phyloP scores from a whole-genome alignment of 2,797 vertebrate genomes.

The Loris lydekkerianus region DNA sequence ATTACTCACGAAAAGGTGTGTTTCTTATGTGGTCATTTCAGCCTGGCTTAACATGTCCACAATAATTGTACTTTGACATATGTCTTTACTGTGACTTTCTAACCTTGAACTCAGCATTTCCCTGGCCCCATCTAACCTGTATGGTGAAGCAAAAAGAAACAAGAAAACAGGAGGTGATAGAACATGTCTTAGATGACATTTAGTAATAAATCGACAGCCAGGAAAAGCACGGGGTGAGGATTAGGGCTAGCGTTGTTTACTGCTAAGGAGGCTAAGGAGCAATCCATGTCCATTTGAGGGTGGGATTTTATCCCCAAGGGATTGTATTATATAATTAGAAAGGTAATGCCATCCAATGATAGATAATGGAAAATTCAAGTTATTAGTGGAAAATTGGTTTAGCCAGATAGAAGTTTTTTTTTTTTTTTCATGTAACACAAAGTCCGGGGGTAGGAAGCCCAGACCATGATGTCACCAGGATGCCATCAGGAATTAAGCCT shows the following conservation, averaged over 20 bases:
- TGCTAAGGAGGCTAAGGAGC: neutral
- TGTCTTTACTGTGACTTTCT: neutral
- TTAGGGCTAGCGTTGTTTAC: neutral
- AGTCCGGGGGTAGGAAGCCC: neutral
- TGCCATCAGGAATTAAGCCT: neutral
- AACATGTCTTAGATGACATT: conserved; percentile 12
- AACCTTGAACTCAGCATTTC: neutral
- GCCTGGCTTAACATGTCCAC: neutral
- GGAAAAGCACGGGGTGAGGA: neutral
- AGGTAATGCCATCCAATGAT: neutral
- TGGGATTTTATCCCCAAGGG: neutral
- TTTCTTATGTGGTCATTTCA: neutral
- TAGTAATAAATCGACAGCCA: neutral
- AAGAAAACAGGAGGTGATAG: neutral
- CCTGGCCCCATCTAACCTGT: neutral
- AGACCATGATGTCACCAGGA: neutral
- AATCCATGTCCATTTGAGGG: neutral
- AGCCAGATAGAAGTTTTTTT: neutral
- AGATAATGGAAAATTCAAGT: conserved; percentile 14
- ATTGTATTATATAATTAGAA: conserved; percentile 1
- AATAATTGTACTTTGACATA: neutral
- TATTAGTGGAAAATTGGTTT: neutral
- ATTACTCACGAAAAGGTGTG: neutral
- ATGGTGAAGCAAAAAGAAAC: neutral
- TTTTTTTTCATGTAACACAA: conserved; percentile 36